Evolutionary conservation across 2,888 invertebrate genomes (phyloP), one percentile per base, ranked within the genome.

Genomic region (Sinelater perroti): DNA sequence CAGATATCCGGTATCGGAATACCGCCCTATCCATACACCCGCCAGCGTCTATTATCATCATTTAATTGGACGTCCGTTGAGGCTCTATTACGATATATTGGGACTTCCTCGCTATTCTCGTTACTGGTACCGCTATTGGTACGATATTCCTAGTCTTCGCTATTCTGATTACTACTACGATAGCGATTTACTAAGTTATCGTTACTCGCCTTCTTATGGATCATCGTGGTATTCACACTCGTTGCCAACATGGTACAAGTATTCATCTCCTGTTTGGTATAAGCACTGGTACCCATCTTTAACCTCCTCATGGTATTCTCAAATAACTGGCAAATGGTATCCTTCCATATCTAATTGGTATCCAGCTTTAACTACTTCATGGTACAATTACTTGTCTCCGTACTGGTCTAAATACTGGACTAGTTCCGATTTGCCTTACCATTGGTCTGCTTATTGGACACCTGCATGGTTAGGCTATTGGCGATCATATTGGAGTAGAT

Each of bases 1-100:
- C 47, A 69, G 74, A 65, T 69, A 73, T 59, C 73, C 77, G 52
- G 51, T 63, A 35, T 60, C 62, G 38, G 56, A 56, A 44, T 61
- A 64, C 56, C 60, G 59, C 31, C 61, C 52, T 60, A 18, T 30
- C 14, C 30, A 40, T 53, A 53, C 35, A 13, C 53, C 46, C 36
- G 31, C 35, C 38, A 17, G 33, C 30, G 24, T 30, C 20, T 58
- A 58, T 42, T 58, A 58, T 49, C 58, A 58, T 24, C 33, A 31
- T 44, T 56, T 62, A 58, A 44, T 64, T 47, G 53, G 56, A 47
- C 63, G 64, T 36, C 61, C 61, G 16, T 46, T 26, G 20, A 56
- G 59, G 36, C 44, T 54, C 10, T 53, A 55, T 51, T 38, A 33
- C 16, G 58, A 54, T 50, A 54, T 58, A 16, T 58, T 58, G 49